A percentile compares a stretch with the other conserved stretches of the same genome.
phyloP scores from a whole-genome alignment of 1,140 invertebrate species.

The Pectinophora gossypiella region DNA sequence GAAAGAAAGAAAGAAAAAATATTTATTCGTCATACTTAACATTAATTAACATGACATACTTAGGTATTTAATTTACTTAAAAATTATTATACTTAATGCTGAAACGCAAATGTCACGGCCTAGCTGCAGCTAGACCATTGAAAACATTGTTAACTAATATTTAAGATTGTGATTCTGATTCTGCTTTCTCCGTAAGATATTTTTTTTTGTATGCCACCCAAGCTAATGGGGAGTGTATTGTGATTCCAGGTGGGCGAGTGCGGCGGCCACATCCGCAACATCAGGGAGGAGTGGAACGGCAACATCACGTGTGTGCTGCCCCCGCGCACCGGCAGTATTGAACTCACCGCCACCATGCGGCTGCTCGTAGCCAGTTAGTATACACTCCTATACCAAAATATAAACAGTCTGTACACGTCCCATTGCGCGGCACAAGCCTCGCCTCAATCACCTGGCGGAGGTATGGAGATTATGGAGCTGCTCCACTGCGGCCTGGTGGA shows the following conservation, averaged over 20 bases:
- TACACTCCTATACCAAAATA: background rate
- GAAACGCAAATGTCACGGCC: background rate
- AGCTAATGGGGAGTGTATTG: background rate
- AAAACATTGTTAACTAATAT: background rate
- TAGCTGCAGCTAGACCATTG: background rate
- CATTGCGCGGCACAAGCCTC: background rate
- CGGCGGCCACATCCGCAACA: slow-evolving; percentile 78
- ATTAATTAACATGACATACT: background rate
- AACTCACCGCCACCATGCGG: slow-evolving; percentile 76
- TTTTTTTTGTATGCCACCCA: background rate
- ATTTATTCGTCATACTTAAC: too few species aligned
- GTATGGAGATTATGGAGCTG: background rate
- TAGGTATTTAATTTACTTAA: background rate
- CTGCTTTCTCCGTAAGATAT: background rate
- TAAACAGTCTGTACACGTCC: background rate
- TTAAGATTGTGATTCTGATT: background rate
- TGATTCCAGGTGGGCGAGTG: slow-evolving; percentile 78
- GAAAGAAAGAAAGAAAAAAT: background rate
- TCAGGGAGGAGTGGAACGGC: slow-evolving; percentile 81
- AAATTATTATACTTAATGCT: background rate
- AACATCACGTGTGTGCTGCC: slow-evolving; percentile 80
- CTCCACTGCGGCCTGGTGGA: background rate
- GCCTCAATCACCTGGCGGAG: background rate
- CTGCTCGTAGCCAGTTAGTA: slow-evolving; percentile 84
- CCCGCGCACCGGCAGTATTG: slow-evolving; percentile 66